Evolutionary conservation across 2,797 vertebrate species (phyloP).

Genomic region (Ambastaia sidthimunki): DNA sequence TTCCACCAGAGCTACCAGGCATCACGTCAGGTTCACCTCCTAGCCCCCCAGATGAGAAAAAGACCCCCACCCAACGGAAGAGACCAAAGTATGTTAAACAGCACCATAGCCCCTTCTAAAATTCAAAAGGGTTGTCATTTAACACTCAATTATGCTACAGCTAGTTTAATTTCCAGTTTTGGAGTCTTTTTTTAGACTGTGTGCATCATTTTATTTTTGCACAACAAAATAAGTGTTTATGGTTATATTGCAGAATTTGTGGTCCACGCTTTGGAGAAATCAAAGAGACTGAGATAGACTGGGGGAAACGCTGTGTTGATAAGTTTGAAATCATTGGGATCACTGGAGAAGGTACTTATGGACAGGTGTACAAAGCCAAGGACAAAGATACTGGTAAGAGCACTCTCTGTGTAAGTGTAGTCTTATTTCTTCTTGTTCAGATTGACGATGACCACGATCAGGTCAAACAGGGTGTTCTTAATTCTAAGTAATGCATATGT

Average conservation of each 20-base stretch:
- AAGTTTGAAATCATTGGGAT: constrained; percentile 99
- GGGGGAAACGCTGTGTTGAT: constrained; percentile 98
- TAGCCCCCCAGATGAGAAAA: constrained; percentile 92
- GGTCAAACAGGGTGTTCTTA: not conserved
- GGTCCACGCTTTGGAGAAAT: constrained; percentile 95
- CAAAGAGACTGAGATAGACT: constrained; percentile 95
- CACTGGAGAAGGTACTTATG: constrained; percentile 97
- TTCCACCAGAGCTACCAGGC: constrained; percentile 89
- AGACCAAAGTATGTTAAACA: constrained; percentile 88
- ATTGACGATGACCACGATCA: not conserved
- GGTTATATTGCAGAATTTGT: constrained; percentile 85
- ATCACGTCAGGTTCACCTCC: constrained; percentile 76
- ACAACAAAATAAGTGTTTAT: not conserved
- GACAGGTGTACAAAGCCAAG: constrained; percentile 98
- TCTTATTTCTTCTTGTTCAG: not conserved
- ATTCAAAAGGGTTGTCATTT: not conserved
- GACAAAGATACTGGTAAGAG: constrained; percentile 95
- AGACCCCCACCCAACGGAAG: constrained; percentile 75
- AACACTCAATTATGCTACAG: not conserved
- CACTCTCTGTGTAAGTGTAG: not conserved
- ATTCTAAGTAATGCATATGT: not conserved
- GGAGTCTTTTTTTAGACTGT: not conserved
- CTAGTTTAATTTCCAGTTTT: not conserved
- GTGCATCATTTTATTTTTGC: not conserved
- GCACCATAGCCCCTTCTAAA: not conserved